Evolutionary conservation across 2,797 vertebrate genomes (phyloP).

Genomic region (Sebastes cheni): DNA sequence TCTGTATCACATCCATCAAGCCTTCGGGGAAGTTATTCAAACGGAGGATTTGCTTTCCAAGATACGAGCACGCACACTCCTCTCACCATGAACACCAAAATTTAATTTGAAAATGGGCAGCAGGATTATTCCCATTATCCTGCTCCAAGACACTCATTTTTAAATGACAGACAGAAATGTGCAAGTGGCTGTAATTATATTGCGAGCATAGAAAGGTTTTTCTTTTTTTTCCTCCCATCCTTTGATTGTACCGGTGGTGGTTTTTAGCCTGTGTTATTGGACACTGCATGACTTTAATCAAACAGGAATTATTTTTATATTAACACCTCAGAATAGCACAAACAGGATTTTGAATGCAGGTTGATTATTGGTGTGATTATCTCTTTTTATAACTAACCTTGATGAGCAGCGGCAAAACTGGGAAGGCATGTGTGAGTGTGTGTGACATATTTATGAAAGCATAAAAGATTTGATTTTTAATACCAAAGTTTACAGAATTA

Average conservation of each 20-base stretch:
- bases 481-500: neutral
- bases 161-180: conserved; percentile 68
- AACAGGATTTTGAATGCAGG: neutral
- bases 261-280: conserved; percentile 15
- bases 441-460: neutral
- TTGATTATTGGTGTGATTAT: neutral
- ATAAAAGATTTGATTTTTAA: neutral
- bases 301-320: conserved; percentile 27
- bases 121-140: conserved; percentile 75
- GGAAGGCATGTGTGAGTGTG: neutral
- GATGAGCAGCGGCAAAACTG: neutral
- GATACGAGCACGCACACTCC: conserved; percentile 39
- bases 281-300: conserved; percentile 28
- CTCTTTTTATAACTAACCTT: neutral
- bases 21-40: conserved; percentile 67
- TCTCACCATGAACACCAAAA: conserved; percentile 59
- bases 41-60: conserved; percentile 50
- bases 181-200: conserved; percentile 65
- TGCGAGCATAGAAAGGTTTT: conserved; percentile 17
- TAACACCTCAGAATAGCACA: conserved; percentile 13
- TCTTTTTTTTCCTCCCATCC: neutral
- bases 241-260: conserved; percentile 29
- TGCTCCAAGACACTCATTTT: conserved; percentile 66
- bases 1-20: conserved; percentile 76
- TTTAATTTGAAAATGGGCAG: conserved; percentile 78